Base-by-base conservation (phyloP, 2,888 invertebrate species). In the Limenitis camilla region DNA sequence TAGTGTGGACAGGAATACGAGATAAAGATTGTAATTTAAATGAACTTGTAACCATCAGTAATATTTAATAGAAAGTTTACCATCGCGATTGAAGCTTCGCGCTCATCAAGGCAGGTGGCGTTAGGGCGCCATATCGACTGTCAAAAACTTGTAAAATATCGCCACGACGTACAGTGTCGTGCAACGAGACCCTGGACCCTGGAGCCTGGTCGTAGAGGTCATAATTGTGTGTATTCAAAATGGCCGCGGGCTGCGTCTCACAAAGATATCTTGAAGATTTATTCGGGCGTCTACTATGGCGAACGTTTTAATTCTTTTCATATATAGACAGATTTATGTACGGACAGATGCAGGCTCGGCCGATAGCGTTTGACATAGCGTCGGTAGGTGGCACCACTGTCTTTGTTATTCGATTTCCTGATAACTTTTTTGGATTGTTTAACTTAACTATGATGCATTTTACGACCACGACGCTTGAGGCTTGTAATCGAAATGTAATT, bases 91-190 rank as follows among this genome's bases (percentile, higher is more conserved):
- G 59, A 61, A 59, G 59, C 2, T 19, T 19, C 19, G 19, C 19
- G 19, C 58, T 61, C 61, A 63, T 63, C 62, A 61, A 76, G 75
- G 81, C 81, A 81, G 82, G 82, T 82, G 83, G 70, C 77, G 84
- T 82, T 87, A 84, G 47, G 81, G 86, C 88, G 88, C 89, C 89
- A 89, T 90, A 89, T 82, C 84, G 83, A 78, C 88, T 90, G 91
- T 90, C 90, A 90, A 90, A 90, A 90, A 90, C 88, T 90, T 88
- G 89, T 90, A 89, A 90, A 90, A 90, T 90, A 90, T 90, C 84
- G 89, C 84, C 51, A 42, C 42, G 32, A 42, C 41, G 54, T 49
- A 52, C 51, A 40, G 35, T 43, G 19, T 6, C 8, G 36, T 40
- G 36, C 29, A 6, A 0, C 5, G 10, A 3, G 43, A 9, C 30